Evolutionary conservation across 2,113 vertebrate genomes (phyloP), one percentile per base, ranked within the genome.

Genomic region (Rana temporaria): DNA sequence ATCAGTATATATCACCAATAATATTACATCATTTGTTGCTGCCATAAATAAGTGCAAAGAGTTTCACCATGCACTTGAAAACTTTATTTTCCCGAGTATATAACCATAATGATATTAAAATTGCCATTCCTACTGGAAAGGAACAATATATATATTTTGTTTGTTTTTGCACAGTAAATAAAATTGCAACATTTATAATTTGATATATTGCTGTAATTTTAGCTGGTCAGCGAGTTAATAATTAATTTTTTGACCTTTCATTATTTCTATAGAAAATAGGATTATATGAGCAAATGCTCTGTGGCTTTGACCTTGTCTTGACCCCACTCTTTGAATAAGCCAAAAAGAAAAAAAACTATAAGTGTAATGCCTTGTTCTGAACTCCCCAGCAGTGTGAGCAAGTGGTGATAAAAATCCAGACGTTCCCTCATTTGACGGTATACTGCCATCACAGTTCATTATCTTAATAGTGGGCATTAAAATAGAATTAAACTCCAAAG

Each of bases 371-470:
- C 82, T 84, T 89, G 92, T 89, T 93, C 90, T 93, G 90, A 93
- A 92, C 95, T 95, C 91, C 93, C 90, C 90, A 93, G 91, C 91
- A 94, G 91, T 92, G 91, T 93, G 93, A 94, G 91, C 91, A 90
- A 89, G 88, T 84, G 89, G 95, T 95, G 96, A 98, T 97, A 97
- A 97, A 96, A 97, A 91, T 94, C 95, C 96, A 98, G 96, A 97
- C 96, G 85, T 95, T 96, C 94, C 85, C 95, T 96, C 95, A 95
- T 96, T 95, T 96, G 95, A 96, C 96, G 95, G 94, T 95, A 90
- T 89, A 89, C 91, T 92, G 93, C 95, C 94, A 95, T 95, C 92
- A 94, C 91, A 90, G 92, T 94, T 94, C 93, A 94, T 95, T 96
- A 93, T 95, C 92, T 91, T 95, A 93, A 93, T 90, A 91, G 91